Evolutionary conservation across 2,888 invertebrate genomes (phyloP).

Genomic region (Coenonympha glycerion): DNA sequence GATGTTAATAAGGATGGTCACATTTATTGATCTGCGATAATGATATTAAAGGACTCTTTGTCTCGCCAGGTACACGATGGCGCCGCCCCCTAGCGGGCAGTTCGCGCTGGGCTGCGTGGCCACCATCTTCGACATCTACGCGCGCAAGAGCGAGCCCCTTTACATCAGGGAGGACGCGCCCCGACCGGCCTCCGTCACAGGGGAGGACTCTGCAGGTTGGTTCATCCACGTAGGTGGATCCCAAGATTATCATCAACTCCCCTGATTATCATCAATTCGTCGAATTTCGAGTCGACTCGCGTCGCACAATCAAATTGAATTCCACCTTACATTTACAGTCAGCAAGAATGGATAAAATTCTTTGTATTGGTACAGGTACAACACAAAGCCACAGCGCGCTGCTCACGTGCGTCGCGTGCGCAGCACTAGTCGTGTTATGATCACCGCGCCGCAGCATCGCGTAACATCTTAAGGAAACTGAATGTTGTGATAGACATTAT

Average conservation of each 20-base stretch:
- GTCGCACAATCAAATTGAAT: no score
- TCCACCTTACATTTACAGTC: neutral
- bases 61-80: conserved; percentile 49
- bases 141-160: conserved; percentile 71
- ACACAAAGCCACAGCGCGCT: conserved; percentile 20
- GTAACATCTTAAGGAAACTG: conserved; percentile 50
- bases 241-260: no score
- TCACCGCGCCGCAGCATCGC: conserved; percentile 16
- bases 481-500: conserved; percentile 69
- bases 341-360: no score
- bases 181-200: conserved; percentile 67
- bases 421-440: conserved; percentile 33
- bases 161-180: conserved; percentile 76
- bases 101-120: conserved; percentile 76
- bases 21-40: no score
- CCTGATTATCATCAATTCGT: no score
- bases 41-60: neutral
- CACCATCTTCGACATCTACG: conserved; percentile 76
- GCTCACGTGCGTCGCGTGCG: conserved; percentile 29
- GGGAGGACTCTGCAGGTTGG: conserved; percentile 63
- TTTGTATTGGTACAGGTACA: conserved; percentile 27
- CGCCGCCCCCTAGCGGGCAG: conserved; percentile 62
- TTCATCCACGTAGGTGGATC: no score
- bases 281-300: no score
- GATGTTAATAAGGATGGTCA: no score